Evolutionary conservation across 2,888 invertebrate species (phyloP), one percentile per base, ranked within the genome.

Genomic region (Archips xylosteana): DNA sequence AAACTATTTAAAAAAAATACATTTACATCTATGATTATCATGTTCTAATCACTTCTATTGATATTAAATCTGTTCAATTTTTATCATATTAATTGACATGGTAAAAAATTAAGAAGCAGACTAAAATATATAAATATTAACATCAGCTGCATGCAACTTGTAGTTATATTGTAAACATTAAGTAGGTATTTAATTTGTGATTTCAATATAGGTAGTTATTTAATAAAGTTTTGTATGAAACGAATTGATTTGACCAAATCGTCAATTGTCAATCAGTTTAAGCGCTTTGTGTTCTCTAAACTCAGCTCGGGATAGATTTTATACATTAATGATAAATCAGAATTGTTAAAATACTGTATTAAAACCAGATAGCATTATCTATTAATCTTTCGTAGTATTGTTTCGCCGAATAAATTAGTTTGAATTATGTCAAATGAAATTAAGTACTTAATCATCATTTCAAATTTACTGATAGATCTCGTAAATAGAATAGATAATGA

Each of bases 81-180:
- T 63, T 12, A 34, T 5, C 23, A 54, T 23, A 23, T 49, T 49
- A 49, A 49, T 54, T 13, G 36, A 23, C 23, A 1, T 42, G 15
- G 36, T 51, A 23, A 39, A 39, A 66, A 39, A 39, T 39, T 36
- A 42, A 51, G 15, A 42, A 54, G 54, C 66, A 39, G 36, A 57
- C 23, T 54, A 39, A 42, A 47, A n/a, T 47, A 63, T 8, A 1
- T 54, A 13, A 39, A 51, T 49, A 69, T 39, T 9, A 49, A 23
- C 23, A 47, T 54, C 42, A 63, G 69, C 61, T 49, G 69, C 51
- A 70, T 70, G 69, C 69, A 70, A 54, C 32, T 42, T 32, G 51
- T 62, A 42, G 60, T 15, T 6, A n/a, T 15, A 49, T n/a, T 15
- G n/a, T 15, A 57, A 32, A 57, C 12, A 9, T 57, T 32, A 23